A percentile compares a stretch with the other conserved stretches of the same genome.
These are phyloP conservation scores for Hetaerina titia DNA, from an alignment of 2,888 invertebrate genomes.

Conservation along the genomic window DNA sequence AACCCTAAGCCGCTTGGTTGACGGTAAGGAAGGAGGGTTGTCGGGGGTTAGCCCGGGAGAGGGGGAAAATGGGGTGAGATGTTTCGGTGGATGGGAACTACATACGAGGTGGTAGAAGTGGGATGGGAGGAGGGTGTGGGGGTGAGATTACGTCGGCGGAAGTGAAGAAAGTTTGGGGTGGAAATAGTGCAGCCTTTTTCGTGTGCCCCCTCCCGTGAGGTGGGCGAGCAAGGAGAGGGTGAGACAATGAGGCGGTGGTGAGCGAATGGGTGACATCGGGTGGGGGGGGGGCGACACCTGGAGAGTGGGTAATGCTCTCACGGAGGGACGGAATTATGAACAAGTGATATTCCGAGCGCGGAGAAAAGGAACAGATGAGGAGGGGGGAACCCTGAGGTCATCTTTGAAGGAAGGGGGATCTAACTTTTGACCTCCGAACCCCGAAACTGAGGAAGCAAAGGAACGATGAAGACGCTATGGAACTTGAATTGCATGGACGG, in stretches of 20 bases:
- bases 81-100: not conserved
- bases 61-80: not conserved
- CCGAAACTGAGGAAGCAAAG: not conserved
- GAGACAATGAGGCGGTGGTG: not conserved
- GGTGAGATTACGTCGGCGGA: not conserved
- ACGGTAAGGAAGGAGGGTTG: not conserved
- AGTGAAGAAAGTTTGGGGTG: not conserved
- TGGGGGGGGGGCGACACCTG: no score
- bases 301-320: not conserved
- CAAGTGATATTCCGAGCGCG: not conserved
- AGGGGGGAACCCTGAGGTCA: not conserved
- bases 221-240: not conserved
- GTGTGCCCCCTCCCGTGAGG: not conserved
- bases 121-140: not conserved
- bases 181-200: not conserved
- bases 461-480: not conserved
- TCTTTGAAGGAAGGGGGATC: not conserved
- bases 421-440: not conserved
- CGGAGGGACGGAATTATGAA: not conserved
- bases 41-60: not conserved
- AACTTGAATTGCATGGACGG: not conserved
- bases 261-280: not conserved
- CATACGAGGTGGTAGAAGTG: not conserved
- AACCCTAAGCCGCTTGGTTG: conserved; percentile 18
- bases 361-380: not conserved